phyloP scores from a whole-genome alignment of 2,888 invertebrate species.

The Myopa testacea region DNA sequence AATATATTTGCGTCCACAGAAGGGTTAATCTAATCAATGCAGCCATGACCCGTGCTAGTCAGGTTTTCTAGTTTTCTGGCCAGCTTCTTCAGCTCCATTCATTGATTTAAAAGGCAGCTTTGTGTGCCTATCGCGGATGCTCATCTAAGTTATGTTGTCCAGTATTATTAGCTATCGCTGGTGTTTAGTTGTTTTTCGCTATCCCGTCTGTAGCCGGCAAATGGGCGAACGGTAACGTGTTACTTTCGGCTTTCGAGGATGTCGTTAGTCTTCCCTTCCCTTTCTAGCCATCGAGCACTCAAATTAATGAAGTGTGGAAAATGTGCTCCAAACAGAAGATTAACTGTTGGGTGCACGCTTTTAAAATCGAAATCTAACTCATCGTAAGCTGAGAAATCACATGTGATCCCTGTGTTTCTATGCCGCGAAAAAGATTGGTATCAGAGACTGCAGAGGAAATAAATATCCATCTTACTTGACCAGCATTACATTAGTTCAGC shows the following conservation, averaged over 20 bases:
- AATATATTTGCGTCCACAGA: neutral
- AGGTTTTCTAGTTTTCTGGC: neutral
- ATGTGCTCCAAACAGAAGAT: slow-evolving; percentile 47
- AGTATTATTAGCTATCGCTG: slow-evolving; percentile 13
- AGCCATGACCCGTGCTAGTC: neutral
- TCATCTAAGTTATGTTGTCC: slow-evolving; percentile 28
- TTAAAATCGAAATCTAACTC: slow-evolving; percentile 21
- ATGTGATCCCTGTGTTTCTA: too few relatives aligned
- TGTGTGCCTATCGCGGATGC: neutral
- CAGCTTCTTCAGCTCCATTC: neutral
- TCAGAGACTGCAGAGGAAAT: too few relatives aligned
- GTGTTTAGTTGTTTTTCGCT: neutral
- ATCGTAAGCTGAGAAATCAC: too few relatives aligned
- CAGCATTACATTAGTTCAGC: too few relatives aligned
- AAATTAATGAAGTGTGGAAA: slow-evolving; percentile 50
- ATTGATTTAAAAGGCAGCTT: slow-evolving; percentile 31
- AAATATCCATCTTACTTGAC: too few relatives aligned
- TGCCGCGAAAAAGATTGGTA: too few relatives aligned
- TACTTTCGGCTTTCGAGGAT: neutral
- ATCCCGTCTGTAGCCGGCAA: neutral
- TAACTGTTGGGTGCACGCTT: slow-evolving; percentile 47
- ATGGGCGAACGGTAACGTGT: slow-evolving; percentile 14
- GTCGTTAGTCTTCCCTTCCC: too few relatives aligned
- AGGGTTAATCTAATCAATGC: neutral
- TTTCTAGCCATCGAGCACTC: slow-evolving; percentile 29